Conservation (phyloP, 2,888 invertebrate genomes). For the Chydorus sphaericus region DNA sequence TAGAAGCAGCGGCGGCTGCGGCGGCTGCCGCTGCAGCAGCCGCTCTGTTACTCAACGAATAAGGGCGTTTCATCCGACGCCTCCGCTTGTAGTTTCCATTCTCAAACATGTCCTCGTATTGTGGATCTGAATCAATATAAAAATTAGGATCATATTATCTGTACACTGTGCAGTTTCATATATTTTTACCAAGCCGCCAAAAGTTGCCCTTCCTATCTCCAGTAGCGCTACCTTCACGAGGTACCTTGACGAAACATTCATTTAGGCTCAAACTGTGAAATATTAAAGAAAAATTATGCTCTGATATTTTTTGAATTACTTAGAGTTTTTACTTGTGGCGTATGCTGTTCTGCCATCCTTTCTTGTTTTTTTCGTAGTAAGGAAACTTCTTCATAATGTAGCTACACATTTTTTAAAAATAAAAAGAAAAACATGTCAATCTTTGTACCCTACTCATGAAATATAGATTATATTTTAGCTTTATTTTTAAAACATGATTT, state of each 20-base stretch:
- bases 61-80: conserved; percentile 64
- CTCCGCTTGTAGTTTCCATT: conserved; percentile 73
- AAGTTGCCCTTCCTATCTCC: conserved; percentile 79
- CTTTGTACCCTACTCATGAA: not conserved
- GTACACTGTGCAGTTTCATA: not conserved
- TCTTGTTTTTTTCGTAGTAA: conserved; percentile 63
- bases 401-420: not conserved
- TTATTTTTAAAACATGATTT: no score
- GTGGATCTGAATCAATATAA: conserved; percentile 42
- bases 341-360: conserved; percentile 86
- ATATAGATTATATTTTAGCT: not conserved
- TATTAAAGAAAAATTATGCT: no score
- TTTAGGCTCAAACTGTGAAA: conserved; percentile 61
- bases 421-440: not conserved
- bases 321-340: conserved; percentile 46
- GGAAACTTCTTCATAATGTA: conserved; percentile 74
- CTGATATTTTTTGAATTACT: no score
- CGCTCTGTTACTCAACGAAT: conserved; percentile 25
- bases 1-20: not conserved
- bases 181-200: conserved; percentile 59
- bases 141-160: no score
- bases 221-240: conserved; percentile 52
- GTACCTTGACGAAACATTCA: conserved; percentile 73
- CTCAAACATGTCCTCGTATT: conserved; percentile 78
- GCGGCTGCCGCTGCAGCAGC: not conserved